These are phyloP conservation scores for Mugil cephalus DNA, from an alignment of 2,113 vertebrate genomes.

Conservation along the genomic window DNA sequence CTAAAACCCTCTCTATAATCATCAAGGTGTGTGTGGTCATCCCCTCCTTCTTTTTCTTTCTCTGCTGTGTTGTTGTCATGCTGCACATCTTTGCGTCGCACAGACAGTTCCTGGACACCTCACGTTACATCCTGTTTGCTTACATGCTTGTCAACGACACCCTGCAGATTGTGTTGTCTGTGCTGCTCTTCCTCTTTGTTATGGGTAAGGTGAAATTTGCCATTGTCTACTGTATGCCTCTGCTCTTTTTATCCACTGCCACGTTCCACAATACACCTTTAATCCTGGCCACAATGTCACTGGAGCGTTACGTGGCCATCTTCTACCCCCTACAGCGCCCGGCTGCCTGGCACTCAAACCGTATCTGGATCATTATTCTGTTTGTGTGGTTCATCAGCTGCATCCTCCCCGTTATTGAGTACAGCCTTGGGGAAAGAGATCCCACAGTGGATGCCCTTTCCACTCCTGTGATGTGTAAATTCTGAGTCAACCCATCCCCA, in stretches of 20 bases:
- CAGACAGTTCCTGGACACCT: slow-evolving; percentile 78
- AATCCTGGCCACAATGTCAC: slow-evolving; percentile 83
- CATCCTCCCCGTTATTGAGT: slow-evolving; percentile 47
- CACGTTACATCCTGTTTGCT: slow-evolving; percentile 83
- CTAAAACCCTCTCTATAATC: slow-evolving; percentile 64
- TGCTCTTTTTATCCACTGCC: slow-evolving; percentile 74
- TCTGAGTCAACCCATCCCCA: slow-evolving; percentile 34
- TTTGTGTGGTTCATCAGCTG: slow-evolving; percentile 73
- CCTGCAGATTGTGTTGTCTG: slow-evolving; percentile 76
- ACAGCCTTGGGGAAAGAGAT: slow-evolving; percentile 32
- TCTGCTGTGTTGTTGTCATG: slow-evolving; percentile 77
- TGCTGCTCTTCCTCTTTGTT: slow-evolving; percentile 79
- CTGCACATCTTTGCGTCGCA: slow-evolving; percentile 80
- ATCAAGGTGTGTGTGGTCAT: slow-evolving; percentile 80
- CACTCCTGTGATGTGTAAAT: slow-evolving; percentile 49
- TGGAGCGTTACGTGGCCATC: slow-evolving; percentile 85
- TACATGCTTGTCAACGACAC: slow-evolving; percentile 85
- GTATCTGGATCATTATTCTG: slow-evolving; percentile 78
- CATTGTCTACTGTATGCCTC: slow-evolving; percentile 60
- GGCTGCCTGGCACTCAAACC: slow-evolving; percentile 71
- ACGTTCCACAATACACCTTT: slow-evolving; percentile 81
- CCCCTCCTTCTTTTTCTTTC: slow-evolving; percentile 78
- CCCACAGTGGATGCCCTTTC: slow-evolving; percentile 32
- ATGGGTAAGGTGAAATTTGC: slow-evolving; percentile 69
- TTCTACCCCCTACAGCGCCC: slow-evolving; percentile 78